Evolutionary conservation across 2,888 invertebrate species (phyloP).

Genomic region (Agyllia agylla): DNA sequence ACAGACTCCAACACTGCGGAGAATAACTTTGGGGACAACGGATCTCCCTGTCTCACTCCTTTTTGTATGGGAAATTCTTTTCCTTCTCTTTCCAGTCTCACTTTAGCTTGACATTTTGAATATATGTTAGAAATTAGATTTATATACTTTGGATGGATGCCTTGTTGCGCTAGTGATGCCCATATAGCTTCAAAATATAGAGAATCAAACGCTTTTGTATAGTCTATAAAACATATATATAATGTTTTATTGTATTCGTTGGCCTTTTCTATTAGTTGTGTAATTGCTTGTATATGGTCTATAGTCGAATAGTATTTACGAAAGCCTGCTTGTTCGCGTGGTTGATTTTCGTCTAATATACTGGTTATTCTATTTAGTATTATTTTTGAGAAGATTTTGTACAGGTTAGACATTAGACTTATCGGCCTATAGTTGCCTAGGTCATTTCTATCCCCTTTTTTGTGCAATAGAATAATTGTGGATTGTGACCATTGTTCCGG

Average conservation of each 20-base stretch:
- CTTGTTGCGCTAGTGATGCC: conserved; percentile 51
- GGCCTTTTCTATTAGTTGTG: conserved; percentile 46
- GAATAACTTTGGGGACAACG: background rate
- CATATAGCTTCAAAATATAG: conserved; percentile 30
- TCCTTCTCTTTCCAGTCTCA: background rate
- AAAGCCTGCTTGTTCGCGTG: conserved; percentile 42
- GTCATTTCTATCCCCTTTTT: background rate
- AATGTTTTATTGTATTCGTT: conserved; percentile 11
- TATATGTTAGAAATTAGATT: background rate
- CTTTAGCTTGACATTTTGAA: background rate
- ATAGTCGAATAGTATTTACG: conserved; percentile 33
- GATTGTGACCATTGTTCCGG: background rate
- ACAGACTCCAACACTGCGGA: background rate
- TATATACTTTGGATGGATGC: background rate
- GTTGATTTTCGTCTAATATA: conserved; percentile 44
- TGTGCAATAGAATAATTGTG: background rate
- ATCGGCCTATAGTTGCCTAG: background rate
- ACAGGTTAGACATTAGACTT: conserved; percentile 32
- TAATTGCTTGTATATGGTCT: conserved; percentile 33
- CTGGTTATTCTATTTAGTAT: conserved; percentile 38
- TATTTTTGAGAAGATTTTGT: conserved; percentile 5
- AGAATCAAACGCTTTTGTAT: conserved; percentile 39
- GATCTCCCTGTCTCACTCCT: background rate
- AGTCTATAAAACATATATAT: conserved; percentile 23
- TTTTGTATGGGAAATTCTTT: background rate